These are phyloP conservation scores for Tortrix viridana DNA, from an alignment of 2,888 invertebrate genomes.

Conservation along the genomic window DNA sequence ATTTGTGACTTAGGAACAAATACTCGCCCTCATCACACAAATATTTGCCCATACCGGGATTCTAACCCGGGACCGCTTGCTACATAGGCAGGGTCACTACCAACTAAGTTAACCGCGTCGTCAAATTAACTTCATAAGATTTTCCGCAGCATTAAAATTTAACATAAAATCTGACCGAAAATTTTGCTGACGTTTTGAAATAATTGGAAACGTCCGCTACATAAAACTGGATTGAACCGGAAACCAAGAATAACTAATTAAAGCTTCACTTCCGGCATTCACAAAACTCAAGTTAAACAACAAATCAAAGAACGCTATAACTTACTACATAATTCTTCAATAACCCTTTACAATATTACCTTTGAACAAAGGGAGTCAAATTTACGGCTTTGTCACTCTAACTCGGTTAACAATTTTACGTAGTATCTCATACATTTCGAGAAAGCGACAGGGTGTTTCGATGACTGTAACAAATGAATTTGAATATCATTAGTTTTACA, in stretches of 20 bases:
- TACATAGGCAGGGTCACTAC: too few species aligned
- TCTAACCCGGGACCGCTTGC: too few species aligned
- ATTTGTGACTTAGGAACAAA: too few species aligned
- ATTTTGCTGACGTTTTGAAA: neutral
- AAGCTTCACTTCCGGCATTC: neutral
- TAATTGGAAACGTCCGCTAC: neutral
- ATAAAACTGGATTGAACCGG: neutral
- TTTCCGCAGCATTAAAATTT: neutral
- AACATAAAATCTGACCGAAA: neutral
- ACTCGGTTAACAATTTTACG: neutral
- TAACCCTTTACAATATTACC: slow-evolving; percentile 7
- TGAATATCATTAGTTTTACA: slow-evolving; percentile 24
- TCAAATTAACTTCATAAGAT: too few species aligned
- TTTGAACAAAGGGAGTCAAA: neutral
- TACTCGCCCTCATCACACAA: too few species aligned
- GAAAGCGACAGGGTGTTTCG: slow-evolving; percentile 10
- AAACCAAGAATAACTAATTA: slow-evolving; percentile 8
- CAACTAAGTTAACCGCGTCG: too few species aligned
- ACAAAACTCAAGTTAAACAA: slow-evolving; percentile 17
- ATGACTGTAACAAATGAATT: slow-evolving; percentile 20
- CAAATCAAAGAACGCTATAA: slow-evolving; percentile 23
- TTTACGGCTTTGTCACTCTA: neutral
- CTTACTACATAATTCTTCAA: slow-evolving; percentile 6
- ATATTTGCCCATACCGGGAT: too few species aligned
- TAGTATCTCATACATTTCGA: slow-evolving; percentile 9